Base-by-base conservation (phyloP, 1,140 invertebrate species). In the Theocolax elegans region DNA sequence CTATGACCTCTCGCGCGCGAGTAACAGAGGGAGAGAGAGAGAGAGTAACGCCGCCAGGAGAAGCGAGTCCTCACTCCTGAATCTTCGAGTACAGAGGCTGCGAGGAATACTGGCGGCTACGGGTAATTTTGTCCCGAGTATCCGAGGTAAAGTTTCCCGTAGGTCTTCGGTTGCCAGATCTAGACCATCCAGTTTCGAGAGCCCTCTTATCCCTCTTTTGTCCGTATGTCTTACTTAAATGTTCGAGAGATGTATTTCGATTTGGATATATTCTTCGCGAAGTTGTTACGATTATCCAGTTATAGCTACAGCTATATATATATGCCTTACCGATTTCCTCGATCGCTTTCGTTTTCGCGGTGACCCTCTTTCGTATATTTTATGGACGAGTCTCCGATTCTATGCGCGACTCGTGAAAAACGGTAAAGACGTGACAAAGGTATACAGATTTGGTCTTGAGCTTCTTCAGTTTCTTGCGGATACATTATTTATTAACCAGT, bases 51-150 rank as follows among this genome's bases (percentile, higher is more conserved):
- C 19, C 29, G 35, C 25, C 48, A 75, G 73, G 68, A 77, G 74
- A 81, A 80, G 76, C 75, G 74, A 80, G 77, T 71, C 76, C 80
- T 81, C 77, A 79, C 79, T 81, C 75, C 77, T 76, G 71, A 74
- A 77, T 56, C 35, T 44, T 54, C 35, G 53, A n/a, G n/a, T n/a
- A n/a, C n/a, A n/a, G n/a, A n/a, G n/a, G n/a, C n/a, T n/a, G n/a
- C n/a, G n/a, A n/a, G n/a, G n/a, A n/a, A n/a, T n/a, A n/a, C n/a
- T n/a, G n/a, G 31, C 9, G 21, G 58, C 44, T 74, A 83, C 80
- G 78, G 77, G 79, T 83, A 82, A 84, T 84, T 83, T 83, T 78
- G 74, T 78, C 73, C 74, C 76, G n/a, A n/a, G n/a, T n/a, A n/a
- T 29, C 42, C 54, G 21, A 75, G 75, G 23, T 58, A 27, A 31